Conservation (phyloP, 1,140 invertebrate species). For the Drosophila takahashii region DNA sequence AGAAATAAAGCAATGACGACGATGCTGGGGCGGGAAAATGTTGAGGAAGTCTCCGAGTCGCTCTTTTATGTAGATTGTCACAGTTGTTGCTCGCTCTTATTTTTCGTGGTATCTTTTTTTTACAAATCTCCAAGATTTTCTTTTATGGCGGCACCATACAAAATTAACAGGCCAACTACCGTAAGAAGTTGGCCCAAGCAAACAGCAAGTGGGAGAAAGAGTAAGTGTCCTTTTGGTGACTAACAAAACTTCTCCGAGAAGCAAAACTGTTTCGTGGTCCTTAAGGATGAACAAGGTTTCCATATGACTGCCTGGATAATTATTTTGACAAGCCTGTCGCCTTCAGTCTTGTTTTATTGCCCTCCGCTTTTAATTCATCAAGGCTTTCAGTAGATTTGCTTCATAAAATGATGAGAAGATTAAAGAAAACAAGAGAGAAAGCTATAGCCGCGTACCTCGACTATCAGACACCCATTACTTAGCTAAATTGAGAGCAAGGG, state of each 20-base stretch:
- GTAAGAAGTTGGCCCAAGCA: background rate
- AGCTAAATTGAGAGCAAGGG: too few relatives aligned
- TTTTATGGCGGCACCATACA: slow-evolving; percentile 21
- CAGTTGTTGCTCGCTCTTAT: slow-evolving; percentile 25
- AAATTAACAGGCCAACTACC: slow-evolving; percentile 34
- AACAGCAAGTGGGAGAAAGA: background rate
- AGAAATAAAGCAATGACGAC: slow-evolving; percentile 14
- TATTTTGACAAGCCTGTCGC: slow-evolving; percentile 41
- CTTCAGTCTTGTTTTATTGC: slow-evolving; percentile 18
- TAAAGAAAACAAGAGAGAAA: too few relatives aligned
- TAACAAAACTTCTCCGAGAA: background rate
- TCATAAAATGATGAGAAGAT: background rate
- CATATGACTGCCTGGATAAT: slow-evolving; percentile 29
- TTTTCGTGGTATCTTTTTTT: slow-evolving; percentile 3
- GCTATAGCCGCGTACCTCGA: too few relatives aligned
- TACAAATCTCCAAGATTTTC: slow-evolving; percentile 29
- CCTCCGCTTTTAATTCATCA: slow-evolving; percentile 10
- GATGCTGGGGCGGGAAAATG: slow-evolving; percentile 6
- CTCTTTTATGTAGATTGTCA: slow-evolving; percentile 45
- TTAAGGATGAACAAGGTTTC: slow-evolving; percentile 11
- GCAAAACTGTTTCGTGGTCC: background rate
- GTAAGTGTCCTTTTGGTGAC: background rate
- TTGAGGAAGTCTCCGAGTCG: slow-evolving; percentile 16
- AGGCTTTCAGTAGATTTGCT: background rate
- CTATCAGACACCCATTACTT: too few relatives aligned